These are phyloP conservation scores for Heliconius charithonia DNA, from an alignment of 2,888 invertebrate species.

Conservation along the genomic window DNA sequence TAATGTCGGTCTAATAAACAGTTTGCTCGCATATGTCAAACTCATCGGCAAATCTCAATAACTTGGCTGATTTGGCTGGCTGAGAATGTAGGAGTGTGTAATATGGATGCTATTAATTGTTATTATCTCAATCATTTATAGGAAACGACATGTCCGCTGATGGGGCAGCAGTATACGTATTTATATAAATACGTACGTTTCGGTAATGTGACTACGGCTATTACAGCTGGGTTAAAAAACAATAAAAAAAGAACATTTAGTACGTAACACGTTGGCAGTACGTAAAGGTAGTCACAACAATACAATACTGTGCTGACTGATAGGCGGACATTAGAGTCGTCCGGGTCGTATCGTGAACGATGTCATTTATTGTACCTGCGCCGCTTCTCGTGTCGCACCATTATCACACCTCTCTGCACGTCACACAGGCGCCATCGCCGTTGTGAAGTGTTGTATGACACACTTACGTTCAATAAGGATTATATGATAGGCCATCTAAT, in stretches of 20 bases:
- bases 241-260: neutral
- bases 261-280: neutral
- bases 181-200: too few relatives aligned
- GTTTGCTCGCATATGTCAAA: neutral
- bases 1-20: neutral
- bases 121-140: neutral
- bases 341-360: slow-evolving; percentile 20
- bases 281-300: slow-evolving; percentile 21
- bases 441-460: neutral
- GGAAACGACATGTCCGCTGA: neutral
- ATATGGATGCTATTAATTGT: neutral
- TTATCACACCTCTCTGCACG: slow-evolving; percentile 12
- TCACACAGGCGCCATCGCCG: slow-evolving; percentile 13
- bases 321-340: slow-evolving; percentile 27
- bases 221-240: too few relatives aligned
- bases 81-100: neutral
- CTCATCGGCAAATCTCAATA: neutral
- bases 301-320: slow-evolving; percentile 12
- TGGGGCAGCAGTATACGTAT: neutral
- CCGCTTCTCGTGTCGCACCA: slow-evolving; percentile 19
- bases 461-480: neutral
- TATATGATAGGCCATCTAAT: neutral
- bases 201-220: neutral
- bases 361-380: slow-evolving; percentile 16
- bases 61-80: neutral